Conservation (phyloP, 2,113 vertebrate species). For the Dendropsophus ebraccatus region DNA sequence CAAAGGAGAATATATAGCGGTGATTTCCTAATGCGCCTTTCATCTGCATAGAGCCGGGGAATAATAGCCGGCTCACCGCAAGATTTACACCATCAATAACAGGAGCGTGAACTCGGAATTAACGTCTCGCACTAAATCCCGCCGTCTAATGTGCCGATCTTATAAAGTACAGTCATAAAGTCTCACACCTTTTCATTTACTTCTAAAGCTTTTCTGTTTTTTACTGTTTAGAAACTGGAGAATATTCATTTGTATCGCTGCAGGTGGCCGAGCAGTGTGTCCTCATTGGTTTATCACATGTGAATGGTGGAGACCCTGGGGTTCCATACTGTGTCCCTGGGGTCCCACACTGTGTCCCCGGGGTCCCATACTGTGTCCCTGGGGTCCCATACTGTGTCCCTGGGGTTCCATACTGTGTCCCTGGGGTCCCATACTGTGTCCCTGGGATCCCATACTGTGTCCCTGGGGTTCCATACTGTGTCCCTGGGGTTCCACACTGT, state of each 20-base stretch:
- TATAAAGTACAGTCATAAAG: background rate
- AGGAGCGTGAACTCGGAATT: conserved; percentile 1
- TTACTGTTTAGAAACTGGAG: background rate
- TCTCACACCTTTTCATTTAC: background rate
- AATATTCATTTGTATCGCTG: background rate
- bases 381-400: no score
- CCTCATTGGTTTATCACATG: no score
- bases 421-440: no score
- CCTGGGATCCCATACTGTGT: no score
- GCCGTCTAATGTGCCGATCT: background rate
- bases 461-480: no score
- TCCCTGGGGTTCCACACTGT: no score
- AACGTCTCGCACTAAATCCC: conserved; percentile 30
- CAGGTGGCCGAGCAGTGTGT: no score
- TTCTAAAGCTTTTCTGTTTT: background rate
- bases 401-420: no score
- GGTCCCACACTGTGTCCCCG: no score
- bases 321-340: no score
- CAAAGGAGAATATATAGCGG: background rate
- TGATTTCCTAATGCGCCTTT: conserved; percentile 15
- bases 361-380: no score
- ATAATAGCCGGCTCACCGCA: background rate
- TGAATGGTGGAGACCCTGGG: no score
- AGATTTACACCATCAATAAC: conserved; percentile 37
- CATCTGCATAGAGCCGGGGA: background rate